These are phyloP conservation scores for Panulirus ornatus DNA, from an alignment of 1,140 invertebrate genomes.

Conservation along the genomic window DNA sequence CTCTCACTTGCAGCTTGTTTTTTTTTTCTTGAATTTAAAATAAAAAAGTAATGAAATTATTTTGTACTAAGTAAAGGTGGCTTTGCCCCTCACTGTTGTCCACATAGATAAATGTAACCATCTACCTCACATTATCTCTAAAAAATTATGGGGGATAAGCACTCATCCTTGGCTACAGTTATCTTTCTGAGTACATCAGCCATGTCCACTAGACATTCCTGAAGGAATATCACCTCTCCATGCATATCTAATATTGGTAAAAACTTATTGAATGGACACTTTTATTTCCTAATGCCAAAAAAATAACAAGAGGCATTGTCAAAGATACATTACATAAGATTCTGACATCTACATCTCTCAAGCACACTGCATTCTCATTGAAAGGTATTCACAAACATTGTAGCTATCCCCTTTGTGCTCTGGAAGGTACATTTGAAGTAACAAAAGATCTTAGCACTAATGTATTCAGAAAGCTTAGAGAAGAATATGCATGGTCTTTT, in stretches of 20 bases:
- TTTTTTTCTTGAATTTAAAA: constrained; percentile 33
- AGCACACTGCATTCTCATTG: too few relatives aligned
- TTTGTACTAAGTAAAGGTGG: constrained; percentile 56
- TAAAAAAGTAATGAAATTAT: constrained; percentile 56
- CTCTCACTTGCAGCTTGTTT: constrained; percentile 32
- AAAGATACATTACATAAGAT: neutral
- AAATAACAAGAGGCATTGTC: neutral
- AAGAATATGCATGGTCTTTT: neutral
- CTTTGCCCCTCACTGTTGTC: constrained; percentile 15
- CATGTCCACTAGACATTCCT: neutral
- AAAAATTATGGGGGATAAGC: neutral
- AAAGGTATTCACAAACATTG: too few relatives aligned
- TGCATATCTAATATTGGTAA: neutral
- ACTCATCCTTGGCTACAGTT: neutral
- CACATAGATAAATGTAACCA: neutral
- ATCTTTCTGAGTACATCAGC: neutral
- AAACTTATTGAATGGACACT: neutral
- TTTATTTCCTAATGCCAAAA: neutral
- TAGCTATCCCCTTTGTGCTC: neutral
- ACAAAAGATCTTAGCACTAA: neutral
- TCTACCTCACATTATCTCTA: neutral
- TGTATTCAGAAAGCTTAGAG: neutral
- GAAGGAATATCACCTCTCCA: neutral
- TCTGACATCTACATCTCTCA: constrained; percentile 24
- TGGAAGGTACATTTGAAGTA: neutral